These are phyloP conservation scores for Euwallacea fornicatus DNA, from an alignment of 1,140 invertebrate species.

Conservation along the genomic window DNA sequence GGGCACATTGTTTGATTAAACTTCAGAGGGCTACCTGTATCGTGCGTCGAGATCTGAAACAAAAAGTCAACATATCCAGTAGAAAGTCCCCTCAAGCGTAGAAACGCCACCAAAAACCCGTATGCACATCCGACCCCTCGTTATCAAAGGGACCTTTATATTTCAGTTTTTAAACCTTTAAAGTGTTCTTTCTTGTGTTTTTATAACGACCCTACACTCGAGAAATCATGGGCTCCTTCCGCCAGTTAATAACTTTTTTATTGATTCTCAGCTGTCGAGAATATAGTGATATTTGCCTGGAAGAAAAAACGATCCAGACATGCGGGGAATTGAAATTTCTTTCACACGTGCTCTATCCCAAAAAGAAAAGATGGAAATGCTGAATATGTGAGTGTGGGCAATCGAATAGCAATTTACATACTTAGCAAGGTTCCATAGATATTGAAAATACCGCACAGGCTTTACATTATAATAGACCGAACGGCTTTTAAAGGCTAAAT, in stretches of 20 bases:
- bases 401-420: conserved; percentile 15
- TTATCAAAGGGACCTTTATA: conserved; percentile 13
- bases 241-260: conserved; percentile 17
- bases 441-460: conserved; percentile 10
- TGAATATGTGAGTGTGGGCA: conserved; percentile 11
- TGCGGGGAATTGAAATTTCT: conserved; percentile 15
- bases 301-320: conserved; percentile 17
- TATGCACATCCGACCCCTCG: conserved; percentile 6
- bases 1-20: no score
- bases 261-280: conserved; percentile 9
- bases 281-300: conserved; percentile 18
- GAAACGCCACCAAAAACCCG: conserved; percentile 9
- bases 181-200: conserved; percentile 13
- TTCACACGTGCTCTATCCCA: conserved; percentile 8
- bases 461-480: no score
- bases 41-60: not conserved
- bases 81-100: conserved; percentile 8
- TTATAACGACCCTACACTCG: conserved; percentile 8
- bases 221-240: conserved; percentile 18
- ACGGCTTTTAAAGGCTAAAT: no score
- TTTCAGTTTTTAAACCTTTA: conserved; percentile 17
- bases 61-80: conserved; percentile 16
- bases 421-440: conserved; percentile 7
- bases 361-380: conserved; percentile 11
- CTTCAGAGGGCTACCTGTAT: no score